These are phyloP conservation scores for Marasmarcha lunaedactyla DNA, from an alignment of 2,888 invertebrate genomes.

Conservation along the genomic window DNA sequence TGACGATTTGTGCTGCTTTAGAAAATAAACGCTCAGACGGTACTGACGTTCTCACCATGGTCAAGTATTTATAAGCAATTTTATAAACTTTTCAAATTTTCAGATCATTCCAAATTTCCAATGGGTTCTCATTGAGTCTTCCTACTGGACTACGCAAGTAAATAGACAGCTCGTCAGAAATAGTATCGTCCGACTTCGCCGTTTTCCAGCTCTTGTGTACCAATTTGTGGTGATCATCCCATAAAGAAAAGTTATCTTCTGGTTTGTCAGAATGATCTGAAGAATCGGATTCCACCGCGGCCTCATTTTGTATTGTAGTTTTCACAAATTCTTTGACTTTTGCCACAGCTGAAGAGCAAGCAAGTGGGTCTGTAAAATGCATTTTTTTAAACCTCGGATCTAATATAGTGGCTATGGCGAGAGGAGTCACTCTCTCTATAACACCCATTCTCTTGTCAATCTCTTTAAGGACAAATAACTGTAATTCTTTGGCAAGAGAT, in stretches of 20 bases:
- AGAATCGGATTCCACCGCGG: conserved; percentile 1
- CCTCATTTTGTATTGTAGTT: background rate
- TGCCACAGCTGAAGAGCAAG: conserved; percentile 3
- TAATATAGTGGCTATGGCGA: conserved; percentile 19
- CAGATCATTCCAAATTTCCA: too few relatives aligned
- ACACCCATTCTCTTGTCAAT: conserved; percentile 17
- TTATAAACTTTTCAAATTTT: too few relatives aligned
- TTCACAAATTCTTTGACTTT: conserved; percentile 1
- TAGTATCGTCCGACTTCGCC: too few relatives aligned
- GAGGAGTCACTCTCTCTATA: conserved; percentile 16
- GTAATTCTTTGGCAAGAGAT: conserved; percentile 12
- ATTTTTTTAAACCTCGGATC: conserved; percentile 14
- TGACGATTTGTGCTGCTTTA: too few relatives aligned
- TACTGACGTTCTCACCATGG: too few relatives aligned
- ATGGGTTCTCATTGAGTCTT: too few relatives aligned
- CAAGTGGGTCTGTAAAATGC: conserved; percentile 17
- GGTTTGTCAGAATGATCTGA: conserved; percentile 4
- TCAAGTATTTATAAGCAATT: too few relatives aligned
- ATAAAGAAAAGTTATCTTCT: conserved; percentile 1
- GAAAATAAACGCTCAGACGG: too few relatives aligned
- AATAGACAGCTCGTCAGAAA: too few relatives aligned
- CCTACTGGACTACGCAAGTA: too few relatives aligned
- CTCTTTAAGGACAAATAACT: conserved; percentile 14
- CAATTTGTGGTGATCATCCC: too few relatives aligned
- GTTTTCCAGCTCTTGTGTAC: too few relatives aligned